Percentiles rank a stretch among this genome's conserved stretches.
phyloP scores from a whole-genome alignment of 2,888 invertebrate species.

The Lamproptera curius region DNA sequence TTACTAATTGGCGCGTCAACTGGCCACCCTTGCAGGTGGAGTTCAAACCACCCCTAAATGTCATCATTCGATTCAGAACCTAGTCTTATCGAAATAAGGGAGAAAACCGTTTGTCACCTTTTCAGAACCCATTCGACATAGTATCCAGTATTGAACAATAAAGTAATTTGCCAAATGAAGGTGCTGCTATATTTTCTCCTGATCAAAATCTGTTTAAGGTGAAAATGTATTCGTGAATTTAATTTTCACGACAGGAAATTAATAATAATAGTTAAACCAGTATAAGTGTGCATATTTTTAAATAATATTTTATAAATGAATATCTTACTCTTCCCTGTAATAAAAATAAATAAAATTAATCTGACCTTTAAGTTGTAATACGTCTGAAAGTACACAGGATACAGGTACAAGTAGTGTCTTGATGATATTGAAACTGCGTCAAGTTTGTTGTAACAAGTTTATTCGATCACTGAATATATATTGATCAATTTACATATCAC shows the following conservation, averaged over 20 bases:
- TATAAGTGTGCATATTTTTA: no score
- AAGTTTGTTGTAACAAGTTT: constrained; percentile 73
- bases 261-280: no score
- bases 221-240: no score
- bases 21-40: constrained; percentile 30
- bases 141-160: constrained; percentile 16
- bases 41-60: constrained; percentile 21
- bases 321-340: no score
- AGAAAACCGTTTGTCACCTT: background rate
- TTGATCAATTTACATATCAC: constrained; percentile 54
- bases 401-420: no score
- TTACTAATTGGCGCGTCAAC: constrained; percentile 62
- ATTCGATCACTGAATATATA: constrained; percentile 75
- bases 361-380: no score
- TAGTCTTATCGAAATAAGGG: constrained; percentile 12
- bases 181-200: no score
- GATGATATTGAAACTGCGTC: constrained; percentile 13
- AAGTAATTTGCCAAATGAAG: background rate
- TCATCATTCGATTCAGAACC: constrained; percentile 27
- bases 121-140: background rate
- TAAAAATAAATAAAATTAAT: background rate
- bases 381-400: no score
- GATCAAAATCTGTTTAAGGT: no score
- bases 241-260: no score
- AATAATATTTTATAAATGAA: no score